Evolutionary conservation across 2,888 invertebrate species (phyloP).

Genomic region (Synergus japonicus): DNA sequence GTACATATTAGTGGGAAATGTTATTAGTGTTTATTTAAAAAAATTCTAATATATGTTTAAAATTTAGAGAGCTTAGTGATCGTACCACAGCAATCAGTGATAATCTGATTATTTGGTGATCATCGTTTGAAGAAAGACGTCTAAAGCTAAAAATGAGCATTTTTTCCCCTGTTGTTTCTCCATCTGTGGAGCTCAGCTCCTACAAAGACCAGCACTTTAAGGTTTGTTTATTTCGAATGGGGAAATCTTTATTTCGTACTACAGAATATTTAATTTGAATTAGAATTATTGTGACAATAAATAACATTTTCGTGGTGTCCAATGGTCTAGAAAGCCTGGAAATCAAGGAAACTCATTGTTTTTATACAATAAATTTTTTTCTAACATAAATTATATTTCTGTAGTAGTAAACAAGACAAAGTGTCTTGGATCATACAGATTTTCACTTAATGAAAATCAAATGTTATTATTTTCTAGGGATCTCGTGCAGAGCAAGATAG

Average conservation of each 20-base stretch:
- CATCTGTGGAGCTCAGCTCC: constrained; percentile 90
- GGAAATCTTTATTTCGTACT: not conserved
- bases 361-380: not conserved
- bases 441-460: not conserved
- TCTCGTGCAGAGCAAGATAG: constrained; percentile 92
- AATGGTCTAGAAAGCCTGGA: not conserved
- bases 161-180: constrained; percentile 61
- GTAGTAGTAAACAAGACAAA: too few relatives aligned
- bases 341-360: not conserved
- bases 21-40: not conserved
- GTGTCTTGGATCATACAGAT: not conserved
- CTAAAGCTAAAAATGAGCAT: constrained; percentile 10
- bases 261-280: not conserved
- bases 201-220: constrained; percentile 98
- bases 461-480: constrained; percentile 81
- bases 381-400: too few relatives aligned
- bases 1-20: not conserved
- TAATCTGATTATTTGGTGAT: constrained; percentile 1
- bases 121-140: constrained; percentile 2
- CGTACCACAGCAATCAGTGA: not conserved
- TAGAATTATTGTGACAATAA: not conserved
- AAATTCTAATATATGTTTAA: not conserved
- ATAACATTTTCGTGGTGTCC: constrained; percentile 1
- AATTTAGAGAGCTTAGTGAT: not conserved
- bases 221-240: constrained; percentile 78